These are phyloP conservation scores for Spizaetus ornatus DNA, from an alignment of 2,113 vertebrate genomes.

Conservation along the genomic window DNA sequence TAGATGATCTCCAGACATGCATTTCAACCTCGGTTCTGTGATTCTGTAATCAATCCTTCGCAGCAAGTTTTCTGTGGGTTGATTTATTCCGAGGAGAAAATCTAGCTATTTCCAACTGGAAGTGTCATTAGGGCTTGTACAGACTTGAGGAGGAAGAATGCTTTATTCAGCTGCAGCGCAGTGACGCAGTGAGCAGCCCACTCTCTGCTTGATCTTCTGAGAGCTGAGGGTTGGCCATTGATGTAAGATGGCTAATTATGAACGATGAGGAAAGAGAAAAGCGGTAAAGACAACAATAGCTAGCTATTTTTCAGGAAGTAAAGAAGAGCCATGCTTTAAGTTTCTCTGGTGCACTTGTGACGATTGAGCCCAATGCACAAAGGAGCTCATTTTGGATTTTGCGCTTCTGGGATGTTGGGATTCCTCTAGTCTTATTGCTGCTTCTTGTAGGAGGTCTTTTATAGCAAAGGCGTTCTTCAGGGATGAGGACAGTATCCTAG, in stretches of 20 bases:
- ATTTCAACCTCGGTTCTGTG: not conserved
- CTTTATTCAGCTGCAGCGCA: not conserved
- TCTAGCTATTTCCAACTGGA: not conserved
- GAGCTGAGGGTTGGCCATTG: not conserved
- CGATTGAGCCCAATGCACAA: not conserved
- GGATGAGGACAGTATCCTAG: not conserved
- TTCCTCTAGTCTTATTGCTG: not conserved
- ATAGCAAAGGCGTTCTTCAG: not conserved
- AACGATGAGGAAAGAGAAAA: not conserved
- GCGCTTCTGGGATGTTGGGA: not conserved
- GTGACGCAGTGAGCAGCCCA: not conserved
- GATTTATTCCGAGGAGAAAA: not conserved
- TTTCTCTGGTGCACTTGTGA: not conserved
- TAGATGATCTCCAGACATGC: not conserved
- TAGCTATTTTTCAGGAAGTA: not conserved
- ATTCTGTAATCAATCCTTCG: not conserved
- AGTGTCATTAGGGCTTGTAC: not conserved
- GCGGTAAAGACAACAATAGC: not conserved
- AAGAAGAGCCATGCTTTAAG: not conserved
- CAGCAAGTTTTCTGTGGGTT: not conserved
- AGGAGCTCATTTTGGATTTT: not conserved
- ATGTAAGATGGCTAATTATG: not conserved
- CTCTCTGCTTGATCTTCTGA: not conserved
- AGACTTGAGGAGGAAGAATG: not conserved
- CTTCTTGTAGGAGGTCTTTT: not conserved